These are phyloP conservation scores for Chelon auratus DNA, from an alignment of 2,797 vertebrate genomes.

Conservation along the genomic window DNA sequence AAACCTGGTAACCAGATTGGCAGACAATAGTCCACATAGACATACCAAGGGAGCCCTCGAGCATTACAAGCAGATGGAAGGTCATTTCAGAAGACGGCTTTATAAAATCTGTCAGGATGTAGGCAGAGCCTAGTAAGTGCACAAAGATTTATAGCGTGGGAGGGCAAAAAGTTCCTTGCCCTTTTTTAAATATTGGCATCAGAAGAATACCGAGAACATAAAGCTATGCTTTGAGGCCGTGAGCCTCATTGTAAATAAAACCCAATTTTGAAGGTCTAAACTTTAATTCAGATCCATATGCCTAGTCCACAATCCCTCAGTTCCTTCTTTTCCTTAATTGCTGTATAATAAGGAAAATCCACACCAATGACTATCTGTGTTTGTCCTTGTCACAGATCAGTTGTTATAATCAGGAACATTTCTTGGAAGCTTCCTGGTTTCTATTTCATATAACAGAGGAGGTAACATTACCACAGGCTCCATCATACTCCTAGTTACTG, in stretches of 20 bases:
- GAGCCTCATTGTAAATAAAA: slow-evolving; percentile 10
- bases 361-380: too few relatives aligned
- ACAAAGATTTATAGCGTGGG: slow-evolving; percentile 41
- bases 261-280: background rate
- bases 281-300: background rate
- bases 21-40: slow-evolving; percentile 38
- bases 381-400: too few relatives aligned
- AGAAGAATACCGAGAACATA: slow-evolving; percentile 8
- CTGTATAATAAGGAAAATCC: too few relatives aligned
- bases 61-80: slow-evolving; percentile 47
- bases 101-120: slow-evolving; percentile 46
- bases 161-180: slow-evolving; percentile 17
- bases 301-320: too few relatives aligned
- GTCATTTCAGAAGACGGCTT: slow-evolving; percentile 49
- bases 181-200: slow-evolving; percentile 38
- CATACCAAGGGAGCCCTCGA: slow-evolving; percentile 17
- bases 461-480: too few relatives aligned
- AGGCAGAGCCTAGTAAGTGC: slow-evolving; percentile 7
- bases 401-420: too few relatives aligned
- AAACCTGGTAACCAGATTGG: slow-evolving; percentile 55
- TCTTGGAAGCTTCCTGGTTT: too few relatives aligned
- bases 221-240: slow-evolving; percentile 3
- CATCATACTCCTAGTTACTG: too few relatives aligned
- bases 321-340: too few relatives aligned
- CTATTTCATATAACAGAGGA: too few relatives aligned